Base-by-base conservation (phyloP, 1,140 invertebrate genomes). In the Drosophila ohnishii region DNA sequence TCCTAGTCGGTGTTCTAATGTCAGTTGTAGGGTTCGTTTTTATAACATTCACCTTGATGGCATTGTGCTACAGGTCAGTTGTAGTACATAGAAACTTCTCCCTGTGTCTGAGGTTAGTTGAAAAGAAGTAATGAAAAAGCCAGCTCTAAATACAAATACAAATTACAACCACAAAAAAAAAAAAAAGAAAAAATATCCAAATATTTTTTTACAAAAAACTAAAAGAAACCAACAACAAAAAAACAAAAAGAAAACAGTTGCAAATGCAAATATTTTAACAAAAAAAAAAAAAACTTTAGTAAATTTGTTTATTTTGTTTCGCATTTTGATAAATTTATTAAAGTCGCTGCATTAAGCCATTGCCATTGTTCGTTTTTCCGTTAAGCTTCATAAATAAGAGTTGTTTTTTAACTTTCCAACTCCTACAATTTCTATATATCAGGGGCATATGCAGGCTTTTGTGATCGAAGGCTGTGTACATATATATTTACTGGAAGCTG, bases 61-160 rank as follows among this genome's bases (percentile, higher is more conserved):
- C 98, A 94, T 96, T 98, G 94, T 99, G 98, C 96, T 99, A 99
- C 96, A 98, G 98, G 96, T 97, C 96, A 97, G 96, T 97, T 95
- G 96, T 97, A 96, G 96, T 97, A 95, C 96, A 97, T 96, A 97
- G 96, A 96, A 97, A 97, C 96, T 96, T 97, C 96, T 97, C 96
- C 95, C 95, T 97, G 94, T 97, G 96, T 95, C 95, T 97, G 95
- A 97, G 96, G 96, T 97, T 97, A 97, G 96, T 97, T 92, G 90
- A 92, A 92, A 90, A 91, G 87, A 79, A 91, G 90, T 90, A 91
- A 90, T 90, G 90, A 91, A 95, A 95, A 94, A 95, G 83, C 83
- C 83, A 86, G 83, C 83, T 87, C 80, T 83, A 94, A 94, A 77
- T 85, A 91, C 71, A 93, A 94, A 93, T 93, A 93, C 93, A 94